Evolutionary conservation across 1,140 invertebrate species (phyloP), one percentile per base, ranked within the genome.

Genomic region (Periplaneta americana): DNA sequence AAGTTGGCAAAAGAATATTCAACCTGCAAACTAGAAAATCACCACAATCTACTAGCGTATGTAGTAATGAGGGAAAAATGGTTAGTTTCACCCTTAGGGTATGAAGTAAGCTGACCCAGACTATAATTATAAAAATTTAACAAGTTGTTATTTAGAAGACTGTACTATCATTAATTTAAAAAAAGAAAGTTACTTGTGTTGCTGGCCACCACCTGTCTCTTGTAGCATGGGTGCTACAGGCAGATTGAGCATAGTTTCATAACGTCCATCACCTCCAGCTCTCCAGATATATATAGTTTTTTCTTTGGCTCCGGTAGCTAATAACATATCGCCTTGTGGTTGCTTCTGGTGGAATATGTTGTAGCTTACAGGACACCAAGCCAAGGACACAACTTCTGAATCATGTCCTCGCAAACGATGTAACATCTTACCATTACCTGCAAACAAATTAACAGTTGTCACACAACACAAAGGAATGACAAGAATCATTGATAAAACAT

Each of bases 341-440:
- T 57, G 36, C 78, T 81, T 36, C 22, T 37, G 85, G 82, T 39
- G 84, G 34, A 92, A 85, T 77, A 92, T 85, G 87, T 91, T 92
- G 36, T 87, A 83, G 39, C 90, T 86, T 32, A 88, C 86, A 18
- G 94, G 95, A 88, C 94, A 95, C 94, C 94, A 96, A 36, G 92
- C 91, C 34, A 96, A 83, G 83, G 91, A 93, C 11, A 92, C 86
- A 74, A 96, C 90, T 84, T 94, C 92, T n/a, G 91, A 90, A 87
- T 95, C 92, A 86, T 96, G 94, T 11, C 92, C 92, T 85, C 93
- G 90, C 9, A 95, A 86, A 88, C 92, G 93, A 81, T 93, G 93
- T 31, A 93, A 81, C 75, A 94, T 84, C 82, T 87, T 88, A 9
- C 92, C 92, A 82, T 87, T 86, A 35, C 36, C 80, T 80, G 34